Percentiles rank a stretch among this genome's conserved stretches.
Evolutionary conservation across 2,113 vertebrate genomes (phyloP).

Genomic region (Coryphaenoides rupestris): DNA sequence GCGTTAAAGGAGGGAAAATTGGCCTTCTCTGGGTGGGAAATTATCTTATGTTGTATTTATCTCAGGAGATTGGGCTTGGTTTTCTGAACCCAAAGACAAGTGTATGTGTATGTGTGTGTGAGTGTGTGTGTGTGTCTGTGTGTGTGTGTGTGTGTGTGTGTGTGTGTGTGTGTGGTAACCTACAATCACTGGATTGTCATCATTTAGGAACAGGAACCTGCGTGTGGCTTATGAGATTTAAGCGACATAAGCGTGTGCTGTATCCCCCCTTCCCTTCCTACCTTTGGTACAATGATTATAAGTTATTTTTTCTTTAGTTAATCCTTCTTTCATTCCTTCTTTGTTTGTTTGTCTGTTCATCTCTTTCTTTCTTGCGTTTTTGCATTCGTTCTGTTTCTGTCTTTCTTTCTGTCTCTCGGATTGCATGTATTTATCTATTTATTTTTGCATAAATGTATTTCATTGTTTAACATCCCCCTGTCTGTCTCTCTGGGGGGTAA

Average conservation of each 20-base stretch:
- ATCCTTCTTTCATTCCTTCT: not conserved
- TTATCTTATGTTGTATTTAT: not conserved
- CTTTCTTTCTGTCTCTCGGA: too few relatives aligned
- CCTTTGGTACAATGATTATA: not conserved
- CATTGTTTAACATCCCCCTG: constrained; percentile 16
- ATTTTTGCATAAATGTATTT: not conserved
- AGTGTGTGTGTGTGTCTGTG: too few relatives aligned
- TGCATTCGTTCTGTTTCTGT: constrained; percentile 10
- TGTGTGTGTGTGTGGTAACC: not conserved
- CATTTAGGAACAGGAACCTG: not conserved
- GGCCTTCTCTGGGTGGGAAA: too few relatives aligned
- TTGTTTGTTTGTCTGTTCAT: not conserved
- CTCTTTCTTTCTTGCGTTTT: not conserved
- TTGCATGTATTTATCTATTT: not conserved
- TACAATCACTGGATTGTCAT: not conserved
- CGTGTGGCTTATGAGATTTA: not conserved
- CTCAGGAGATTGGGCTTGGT: not conserved
- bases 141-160: too few relatives aligned
- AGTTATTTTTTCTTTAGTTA: not conserved
- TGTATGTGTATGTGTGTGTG: not conserved
- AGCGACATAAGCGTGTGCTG: not conserved
- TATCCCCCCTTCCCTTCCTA: too few relatives aligned
- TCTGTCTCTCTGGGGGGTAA: constrained; percentile 15
- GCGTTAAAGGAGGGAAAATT: too few relatives aligned
- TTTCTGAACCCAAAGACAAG: not conserved